Evolutionary conservation across 2,113 vertebrate species (phyloP).

Genomic region (Lanius collurio): DNA sequence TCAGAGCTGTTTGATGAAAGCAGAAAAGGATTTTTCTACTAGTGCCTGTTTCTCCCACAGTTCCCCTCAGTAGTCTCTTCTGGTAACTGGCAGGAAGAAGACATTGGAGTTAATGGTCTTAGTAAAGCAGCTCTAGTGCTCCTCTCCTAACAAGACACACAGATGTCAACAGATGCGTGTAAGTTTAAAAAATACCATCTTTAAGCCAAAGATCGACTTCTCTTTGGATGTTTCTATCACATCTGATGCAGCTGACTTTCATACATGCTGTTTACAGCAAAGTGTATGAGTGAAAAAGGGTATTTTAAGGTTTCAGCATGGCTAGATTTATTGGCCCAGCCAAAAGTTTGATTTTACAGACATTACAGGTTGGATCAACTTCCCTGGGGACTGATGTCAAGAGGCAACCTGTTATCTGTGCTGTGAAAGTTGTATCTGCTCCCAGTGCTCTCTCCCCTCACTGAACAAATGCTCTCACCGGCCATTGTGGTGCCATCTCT

Average conservation of each 20-base stretch:
- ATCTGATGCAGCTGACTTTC: background rate
- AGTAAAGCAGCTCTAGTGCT: background rate
- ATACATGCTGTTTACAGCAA: background rate
- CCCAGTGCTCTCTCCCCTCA: background rate
- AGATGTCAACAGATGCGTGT: background rate
- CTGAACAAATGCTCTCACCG: background rate
- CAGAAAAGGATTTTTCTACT: constrained; percentile 14
- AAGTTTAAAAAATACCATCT: background rate
- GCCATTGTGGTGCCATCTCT: constrained; percentile 37
- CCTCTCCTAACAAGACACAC: background rate
- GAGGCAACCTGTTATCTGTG: constrained; percentile 26
- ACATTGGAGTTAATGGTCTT: background rate
- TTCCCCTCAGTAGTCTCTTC: background rate
- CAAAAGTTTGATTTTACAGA: background rate
- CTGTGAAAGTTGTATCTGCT: constrained; percentile 1
- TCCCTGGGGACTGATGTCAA: background rate
- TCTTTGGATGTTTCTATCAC: background rate
- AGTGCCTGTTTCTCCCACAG: background rate
- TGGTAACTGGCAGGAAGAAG: background rate
- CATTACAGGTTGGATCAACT: background rate
- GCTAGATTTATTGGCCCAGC: background rate
- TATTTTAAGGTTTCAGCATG: background rate
- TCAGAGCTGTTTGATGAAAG: background rate
- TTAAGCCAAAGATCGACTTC: background rate
- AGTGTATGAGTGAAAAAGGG: background rate